Evolutionary conservation across 2,888 invertebrate species (phyloP), one percentile per base, ranked within the genome.

Genomic region (Oxyteleia sp.): DNA sequence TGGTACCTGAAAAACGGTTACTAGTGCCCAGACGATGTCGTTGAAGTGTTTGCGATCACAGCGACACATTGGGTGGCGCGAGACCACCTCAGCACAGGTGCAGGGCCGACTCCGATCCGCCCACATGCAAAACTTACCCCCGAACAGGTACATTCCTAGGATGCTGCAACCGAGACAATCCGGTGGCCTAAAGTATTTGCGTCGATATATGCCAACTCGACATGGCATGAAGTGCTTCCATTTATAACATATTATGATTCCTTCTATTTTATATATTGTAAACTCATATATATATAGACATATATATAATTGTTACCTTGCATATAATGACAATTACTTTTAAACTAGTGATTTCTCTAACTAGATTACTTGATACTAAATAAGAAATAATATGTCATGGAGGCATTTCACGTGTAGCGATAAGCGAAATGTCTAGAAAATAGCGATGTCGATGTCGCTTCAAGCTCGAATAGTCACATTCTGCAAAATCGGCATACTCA

Each of bases 71-170:
- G 97, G 96, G 95, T 97, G 96, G 94, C 96, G 96, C 94, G 97
- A 96, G 94, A 97, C 95, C 94, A 97, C 97, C 95, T 98, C 97
- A 93, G 96, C 96, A 95, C 98, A 99, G 94, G 97, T 97, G 95
- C 99, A 99, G 95, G 97, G 97, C 94, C 96, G 94, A 89, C 94
- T 96, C 94, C 96, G 96, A 95, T 98, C 97, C 95, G 96, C 96
- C 96, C 96, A 97, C 96, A 98, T 98, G 97, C 98, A 98, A 98
- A 99, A 98, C 97, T 98, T 98, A 97, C 98, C 98, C 95, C 98
- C 98, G 96, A 99, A 99, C 95, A 99, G 97, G 96, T 98, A 98
- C 98, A 98, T 99, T 95, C 99, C 99, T 96, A 99, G 97, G 95
- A 98, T 98, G 96, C 99, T 99, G 97, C 94, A 94, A 95, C 90